These are phyloP conservation scores for Columba guinea DNA, from an alignment of 2,797 vertebrate species.

Conservation along the genomic window DNA sequence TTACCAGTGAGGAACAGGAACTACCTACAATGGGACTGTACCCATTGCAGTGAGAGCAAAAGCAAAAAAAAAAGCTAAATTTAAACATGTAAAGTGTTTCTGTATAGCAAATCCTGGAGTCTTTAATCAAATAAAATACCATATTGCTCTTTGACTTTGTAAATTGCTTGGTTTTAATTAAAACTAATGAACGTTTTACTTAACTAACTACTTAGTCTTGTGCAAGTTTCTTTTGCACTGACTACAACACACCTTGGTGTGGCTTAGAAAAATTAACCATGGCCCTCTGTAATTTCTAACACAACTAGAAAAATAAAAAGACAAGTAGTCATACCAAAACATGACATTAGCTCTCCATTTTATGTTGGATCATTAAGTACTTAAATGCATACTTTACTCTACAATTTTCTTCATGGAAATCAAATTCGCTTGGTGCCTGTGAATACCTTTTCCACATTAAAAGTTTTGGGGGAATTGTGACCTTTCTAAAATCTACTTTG, in stretches of 20 bases:
- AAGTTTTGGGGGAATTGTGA: slow-evolving; percentile 81
- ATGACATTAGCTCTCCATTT: neutral
- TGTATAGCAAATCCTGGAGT: neutral
- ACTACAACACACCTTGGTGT: neutral
- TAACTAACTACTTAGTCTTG: neutral
- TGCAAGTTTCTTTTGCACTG: neutral
- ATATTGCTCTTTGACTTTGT: neutral
- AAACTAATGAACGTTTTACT: neutral
- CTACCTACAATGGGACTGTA: neutral
- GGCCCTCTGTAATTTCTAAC: neutral
- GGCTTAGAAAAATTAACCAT: neutral
- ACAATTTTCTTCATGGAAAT: slow-evolving; percentile 83
- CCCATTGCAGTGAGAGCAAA: neutral
- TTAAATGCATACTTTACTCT: slow-evolving; percentile 6
- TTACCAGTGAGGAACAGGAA: neutral
- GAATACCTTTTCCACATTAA: slow-evolving; percentile 83
- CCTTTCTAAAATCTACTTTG: slow-evolving; percentile 41
- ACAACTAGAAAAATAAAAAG: neutral
- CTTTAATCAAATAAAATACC: neutral
- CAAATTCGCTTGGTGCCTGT: slow-evolving; percentile 79
- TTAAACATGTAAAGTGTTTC: neutral
- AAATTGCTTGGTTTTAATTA: neutral
- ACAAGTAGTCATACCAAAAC: neutral
- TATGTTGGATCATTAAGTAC: neutral
- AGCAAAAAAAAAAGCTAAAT: neutral